These are phyloP conservation scores for Clinocottus analis DNA, from an alignment of 2,113 vertebrate species.

Conservation along the genomic window DNA sequence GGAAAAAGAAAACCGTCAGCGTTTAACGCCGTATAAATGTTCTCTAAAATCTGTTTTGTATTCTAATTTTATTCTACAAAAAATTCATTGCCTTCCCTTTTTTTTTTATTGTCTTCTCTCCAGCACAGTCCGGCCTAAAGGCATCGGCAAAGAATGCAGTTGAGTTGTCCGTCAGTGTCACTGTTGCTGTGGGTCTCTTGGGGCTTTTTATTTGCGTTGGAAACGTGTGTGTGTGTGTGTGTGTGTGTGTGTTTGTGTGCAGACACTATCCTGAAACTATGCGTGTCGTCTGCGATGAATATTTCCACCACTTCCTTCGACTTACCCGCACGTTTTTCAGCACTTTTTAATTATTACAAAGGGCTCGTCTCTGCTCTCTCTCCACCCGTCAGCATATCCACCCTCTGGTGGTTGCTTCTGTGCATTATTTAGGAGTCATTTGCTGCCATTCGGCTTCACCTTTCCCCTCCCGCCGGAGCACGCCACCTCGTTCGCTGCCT, in stretches of 20 bases:
- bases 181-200: too few relatives aligned
- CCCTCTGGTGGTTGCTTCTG: constrained; percentile 68
- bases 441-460: too few relatives aligned
- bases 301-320: constrained; percentile 50
- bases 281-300: constrained; percentile 39
- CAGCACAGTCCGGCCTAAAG: constrained; percentile 27
- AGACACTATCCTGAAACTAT: too few relatives aligned
- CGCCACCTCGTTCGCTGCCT: too few relatives aligned
- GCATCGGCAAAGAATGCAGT: constrained; percentile 22
- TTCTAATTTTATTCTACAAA: neutral
- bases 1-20: too few relatives aligned
- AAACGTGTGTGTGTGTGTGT: too few relatives aligned
- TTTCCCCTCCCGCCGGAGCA: too few relatives aligned
- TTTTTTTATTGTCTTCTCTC: neutral
- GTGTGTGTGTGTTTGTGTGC: too few relatives aligned
- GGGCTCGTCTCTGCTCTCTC: constrained; percentile 65
- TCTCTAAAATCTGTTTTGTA: neutral
- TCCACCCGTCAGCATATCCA: constrained; percentile 48
- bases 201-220: too few relatives aligned
- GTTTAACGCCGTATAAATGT: neutral
- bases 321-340: too few relatives aligned
- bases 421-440: constrained; percentile 83
- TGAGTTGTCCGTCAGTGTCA: constrained; percentile 53
- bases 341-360: constrained; percentile 84
- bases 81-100: neutral